Evolutionary conservation across 2,888 invertebrate species (phyloP), one percentile per base, ranked within the genome.

Genomic region (Torymus aiolomorphi): DNA sequence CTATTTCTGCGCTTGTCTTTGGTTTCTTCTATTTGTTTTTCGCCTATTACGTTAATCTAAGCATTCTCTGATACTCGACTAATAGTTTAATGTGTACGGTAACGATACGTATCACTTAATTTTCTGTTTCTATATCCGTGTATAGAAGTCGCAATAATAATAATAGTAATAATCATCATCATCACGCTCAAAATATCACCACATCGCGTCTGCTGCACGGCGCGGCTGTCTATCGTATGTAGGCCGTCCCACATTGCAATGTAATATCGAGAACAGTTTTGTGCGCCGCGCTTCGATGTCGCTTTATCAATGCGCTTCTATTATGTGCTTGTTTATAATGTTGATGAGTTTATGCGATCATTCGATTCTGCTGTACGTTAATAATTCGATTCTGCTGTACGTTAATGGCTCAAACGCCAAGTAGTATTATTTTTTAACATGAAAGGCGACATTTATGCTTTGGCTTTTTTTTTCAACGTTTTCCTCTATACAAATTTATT

Each of bases 131-230:
- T 63, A 18, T 31, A 31, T 54, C 51, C 31, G 1, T 62, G 18
- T 71, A 59, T 63, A 56, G 42, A 42, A 49, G 57, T 73, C 31
- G 59, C 65, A 61, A 66, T 18, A 20, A 20, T 56, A 63, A 74
- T 42, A 42, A 42, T 42, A 42, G 8, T 42, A 42, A 8, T 31
- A 31, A 31, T 31, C 1, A 31, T 42, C 42, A 42, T 42, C 42
- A 42, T 74, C 52, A 63, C 59, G 67, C 52, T 51, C 42, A 52
- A 52, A 67, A 67, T 65, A 79, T 79, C 61, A 75, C 74, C 65
- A 78, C 66, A 63, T 63, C 70, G 51, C 62, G 16, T 70, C 14
- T 70, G 51, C 52, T 20, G 54, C 57, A 14, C 69, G 49, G 61
- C 75, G 66, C 20, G 42, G 5, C 42, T 42, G 42, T 42, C 42